These are phyloP conservation scores for Prenolepis imparis DNA, from an alignment of 2,888 invertebrate species.

Conservation along the genomic window DNA sequence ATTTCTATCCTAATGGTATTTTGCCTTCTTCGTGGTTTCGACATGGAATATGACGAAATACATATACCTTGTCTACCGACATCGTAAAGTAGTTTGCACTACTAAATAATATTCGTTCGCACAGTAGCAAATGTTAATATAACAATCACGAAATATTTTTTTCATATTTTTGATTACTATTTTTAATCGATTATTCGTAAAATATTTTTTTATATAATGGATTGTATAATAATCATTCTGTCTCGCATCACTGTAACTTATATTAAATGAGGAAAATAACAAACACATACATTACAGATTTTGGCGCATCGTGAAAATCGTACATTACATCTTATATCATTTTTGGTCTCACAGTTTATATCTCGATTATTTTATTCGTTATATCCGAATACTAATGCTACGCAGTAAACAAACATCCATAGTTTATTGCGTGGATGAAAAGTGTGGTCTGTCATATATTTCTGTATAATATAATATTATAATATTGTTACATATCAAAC, in stretches of 20 bases:
- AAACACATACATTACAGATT: background rate
- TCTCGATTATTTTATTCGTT: background rate
- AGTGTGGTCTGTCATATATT: background rate
- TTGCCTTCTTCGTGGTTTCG: slow-evolving; percentile 64
- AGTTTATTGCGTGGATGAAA: background rate
- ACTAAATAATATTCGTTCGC: background rate
- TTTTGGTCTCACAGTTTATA: background rate
- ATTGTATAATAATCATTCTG: background rate
- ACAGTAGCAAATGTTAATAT: background rate
- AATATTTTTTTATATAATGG: background rate
- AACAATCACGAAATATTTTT: background rate
- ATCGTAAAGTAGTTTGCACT: background rate
- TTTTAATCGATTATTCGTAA: background rate
- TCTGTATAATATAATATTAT: background rate
- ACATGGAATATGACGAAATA: slow-evolving; percentile 66
- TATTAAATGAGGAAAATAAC: background rate
- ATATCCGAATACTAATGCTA: background rate
- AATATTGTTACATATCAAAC: background rate
- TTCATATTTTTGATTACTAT: background rate
- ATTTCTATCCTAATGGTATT: slow-evolving; percentile 64
- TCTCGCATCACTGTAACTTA: background rate
- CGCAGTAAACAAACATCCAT: background rate
- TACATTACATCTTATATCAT: too few relatives aligned
- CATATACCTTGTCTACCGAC: slow-evolving; percentile 36
- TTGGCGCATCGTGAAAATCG: background rate